phyloP scores from a whole-genome alignment of 1,140 invertebrate species.

The Sesamia nonagrioides region DNA sequence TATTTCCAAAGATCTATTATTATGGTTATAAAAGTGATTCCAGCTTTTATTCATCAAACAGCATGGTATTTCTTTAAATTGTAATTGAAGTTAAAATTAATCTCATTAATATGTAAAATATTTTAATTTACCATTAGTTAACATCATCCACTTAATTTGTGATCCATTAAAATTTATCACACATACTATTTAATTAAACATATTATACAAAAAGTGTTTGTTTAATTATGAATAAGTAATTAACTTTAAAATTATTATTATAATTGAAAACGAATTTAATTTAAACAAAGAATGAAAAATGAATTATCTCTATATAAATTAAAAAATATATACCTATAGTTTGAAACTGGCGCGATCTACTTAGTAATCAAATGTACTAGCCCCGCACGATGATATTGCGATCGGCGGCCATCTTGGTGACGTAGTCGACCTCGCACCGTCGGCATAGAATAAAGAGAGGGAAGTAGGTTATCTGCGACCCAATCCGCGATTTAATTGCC shows the following conservation, averaged over 20 bases:
- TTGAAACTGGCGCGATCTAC: conserved; percentile 40
- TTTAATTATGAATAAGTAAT: conserved; percentile 6
- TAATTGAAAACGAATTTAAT: not conserved
- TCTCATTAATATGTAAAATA: not conserved
- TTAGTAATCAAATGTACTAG: conserved; percentile 29
- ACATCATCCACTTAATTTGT: not conserved
- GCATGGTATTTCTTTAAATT: too few species aligned
- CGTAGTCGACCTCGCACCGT: too few species aligned
- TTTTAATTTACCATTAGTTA: not conserved
- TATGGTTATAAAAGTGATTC: too few species aligned
- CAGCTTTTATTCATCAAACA: too few species aligned
- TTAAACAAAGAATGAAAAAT: not conserved
- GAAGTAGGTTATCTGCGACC: too few species aligned
- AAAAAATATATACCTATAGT: too few species aligned
- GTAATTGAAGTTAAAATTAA: not conserved
- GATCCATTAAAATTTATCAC: not conserved
- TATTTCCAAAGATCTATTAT: too few species aligned
- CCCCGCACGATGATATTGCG: too few species aligned
- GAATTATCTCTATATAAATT: conserved; percentile 22
- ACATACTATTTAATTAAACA: not conserved
- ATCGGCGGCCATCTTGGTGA: too few species aligned
- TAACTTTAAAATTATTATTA: not conserved
- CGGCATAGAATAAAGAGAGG: too few species aligned
- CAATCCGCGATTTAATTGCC: too few species aligned
- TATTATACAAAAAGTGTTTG: not conserved